These are phyloP conservation scores for Bombyx mandarina DNA, from an alignment of 1,140 invertebrate genomes.

Conservation along the genomic window DNA sequence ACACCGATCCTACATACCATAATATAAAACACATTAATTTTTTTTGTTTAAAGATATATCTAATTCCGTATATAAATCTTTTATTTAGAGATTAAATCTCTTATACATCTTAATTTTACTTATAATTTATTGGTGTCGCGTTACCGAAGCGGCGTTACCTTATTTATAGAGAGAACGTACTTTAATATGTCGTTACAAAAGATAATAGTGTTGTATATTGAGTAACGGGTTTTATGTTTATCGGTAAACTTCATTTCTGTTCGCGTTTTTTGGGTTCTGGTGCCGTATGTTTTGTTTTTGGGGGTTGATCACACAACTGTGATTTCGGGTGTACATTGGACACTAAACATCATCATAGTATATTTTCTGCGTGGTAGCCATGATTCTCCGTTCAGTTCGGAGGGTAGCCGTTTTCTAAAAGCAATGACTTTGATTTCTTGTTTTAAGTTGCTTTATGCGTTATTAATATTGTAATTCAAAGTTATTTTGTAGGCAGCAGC, in stretches of 20 bases:
- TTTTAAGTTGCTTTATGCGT: too few species aligned
- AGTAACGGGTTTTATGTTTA: conserved; percentile 24
- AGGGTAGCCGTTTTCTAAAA: too few species aligned
- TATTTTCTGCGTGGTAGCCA: too few species aligned
- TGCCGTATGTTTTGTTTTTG: not conserved
- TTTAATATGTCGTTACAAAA: conserved; percentile 47
- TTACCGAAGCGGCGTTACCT: conserved; percentile 13
- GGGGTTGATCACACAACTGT: too few species aligned
- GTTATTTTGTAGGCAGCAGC: too few species aligned
- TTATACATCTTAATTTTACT: conserved; percentile 60
- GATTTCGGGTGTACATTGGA: too few species aligned
- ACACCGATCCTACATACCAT: too few species aligned
- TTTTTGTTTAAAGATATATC: conserved; percentile 36
- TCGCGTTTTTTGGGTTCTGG: conserved; percentile 1
- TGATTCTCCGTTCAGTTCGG: too few species aligned
- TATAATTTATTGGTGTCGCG: conserved; percentile 53
- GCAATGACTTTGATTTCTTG: too few species aligned
- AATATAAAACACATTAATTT: too few species aligned
- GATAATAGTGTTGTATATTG: conserved; percentile 34
- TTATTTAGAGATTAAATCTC: conserved; percentile 46
- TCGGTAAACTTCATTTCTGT: conserved; percentile 35
- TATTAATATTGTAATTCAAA: too few species aligned
- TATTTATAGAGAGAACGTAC: conserved; percentile 49
- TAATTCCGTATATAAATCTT: conserved; percentile 47
- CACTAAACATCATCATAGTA: too few species aligned